A percentile compares a stretch with the other conserved stretches of the same genome.
Evolutionary conservation across 2,888 invertebrate species (phyloP).

Genomic region (Elgonia sp.): DNA sequence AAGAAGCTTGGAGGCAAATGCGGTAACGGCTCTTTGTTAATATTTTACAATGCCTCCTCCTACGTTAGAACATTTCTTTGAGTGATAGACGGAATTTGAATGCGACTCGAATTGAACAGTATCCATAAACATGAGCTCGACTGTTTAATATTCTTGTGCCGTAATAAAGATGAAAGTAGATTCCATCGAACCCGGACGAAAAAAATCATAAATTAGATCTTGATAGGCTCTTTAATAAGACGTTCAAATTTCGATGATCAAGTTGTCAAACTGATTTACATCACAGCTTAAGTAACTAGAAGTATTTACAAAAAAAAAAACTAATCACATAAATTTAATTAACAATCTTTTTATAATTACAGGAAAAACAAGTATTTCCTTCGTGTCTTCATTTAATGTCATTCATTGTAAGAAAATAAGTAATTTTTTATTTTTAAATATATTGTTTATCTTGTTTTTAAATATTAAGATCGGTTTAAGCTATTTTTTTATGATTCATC

Average conservation of each 20-base stretch:
- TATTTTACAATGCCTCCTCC: slow-evolving; percentile 31
- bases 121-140: slow-evolving; percentile 44
- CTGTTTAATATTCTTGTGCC: slow-evolving; percentile 27
- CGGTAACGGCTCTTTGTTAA: slow-evolving; percentile 33
- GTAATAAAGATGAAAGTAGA: slow-evolving; percentile 57
- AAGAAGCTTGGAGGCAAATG: not conserved
- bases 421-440: too few relatives aligned
- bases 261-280: slow-evolving; percentile 44
- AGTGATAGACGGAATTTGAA: slow-evolving; percentile 22
- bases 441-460: too few relatives aligned
- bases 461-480: too few relatives aligned
- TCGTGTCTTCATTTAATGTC: too few relatives aligned
- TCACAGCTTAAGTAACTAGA: slow-evolving; percentile 2
- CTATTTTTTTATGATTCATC: too few relatives aligned
- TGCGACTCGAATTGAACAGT: slow-evolving; percentile 1
- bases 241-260: slow-evolving; percentile 49
- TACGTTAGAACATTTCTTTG: slow-evolving; percentile 31
- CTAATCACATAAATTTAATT: slow-evolving; percentile 8
- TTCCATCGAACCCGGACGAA: slow-evolving; percentile 13
- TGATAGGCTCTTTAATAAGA: slow-evolving; percentile 32
- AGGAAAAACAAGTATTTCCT: too few relatives aligned
- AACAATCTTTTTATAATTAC: too few relatives aligned
- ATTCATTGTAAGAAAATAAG: too few relatives aligned
- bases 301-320: slow-evolving; percentile 12
- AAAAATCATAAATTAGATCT: slow-evolving; percentile 53